Conservation (phyloP, 2,797 vertebrate species). For the Onychomys leucogaster region DNA sequence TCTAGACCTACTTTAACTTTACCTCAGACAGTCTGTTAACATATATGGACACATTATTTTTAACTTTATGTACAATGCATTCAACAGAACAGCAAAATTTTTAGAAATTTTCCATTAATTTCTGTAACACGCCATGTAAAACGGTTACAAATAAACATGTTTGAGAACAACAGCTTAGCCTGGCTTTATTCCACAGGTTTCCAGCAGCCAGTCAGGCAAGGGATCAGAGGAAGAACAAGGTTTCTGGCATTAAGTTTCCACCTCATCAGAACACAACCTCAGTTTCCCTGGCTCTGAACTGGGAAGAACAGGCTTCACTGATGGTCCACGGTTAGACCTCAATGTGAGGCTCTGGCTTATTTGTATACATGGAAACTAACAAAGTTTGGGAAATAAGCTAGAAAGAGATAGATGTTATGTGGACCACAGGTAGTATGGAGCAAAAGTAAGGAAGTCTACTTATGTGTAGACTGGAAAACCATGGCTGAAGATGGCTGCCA, state of each 20-base stretch:
- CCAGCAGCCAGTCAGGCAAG: background rate
- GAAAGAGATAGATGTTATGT: background rate
- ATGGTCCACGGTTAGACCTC: background rate
- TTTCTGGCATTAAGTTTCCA: background rate
- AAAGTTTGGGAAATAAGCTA: background rate
- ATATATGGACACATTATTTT: conserved; percentile 96
- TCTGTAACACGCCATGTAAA: conserved; percentile 98
- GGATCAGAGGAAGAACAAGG: background rate
- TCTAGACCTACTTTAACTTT: conserved; percentile 98
- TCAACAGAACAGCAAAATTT: conserved; percentile 93
- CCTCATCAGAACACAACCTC: background rate
- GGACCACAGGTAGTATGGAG: background rate
- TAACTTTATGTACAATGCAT: conserved; percentile 96
- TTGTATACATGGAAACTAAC: background rate
- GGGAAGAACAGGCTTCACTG: background rate
- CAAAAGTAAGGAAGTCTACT: background rate
- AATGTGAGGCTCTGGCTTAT: background rate
- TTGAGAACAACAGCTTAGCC: conserved; percentile 88
- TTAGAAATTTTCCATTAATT: conserved; percentile 96
- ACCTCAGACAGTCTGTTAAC: conserved; percentile 99
- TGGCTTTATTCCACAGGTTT: conserved; percentile 71
- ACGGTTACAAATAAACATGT: conserved; percentile 99
- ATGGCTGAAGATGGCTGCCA: background rate
- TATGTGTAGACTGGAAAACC: background rate
- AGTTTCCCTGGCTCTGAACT: background rate